Conservation (phyloP, 2,797 vertebrate genomes). For the Atherinosoma microstoma region DNA sequence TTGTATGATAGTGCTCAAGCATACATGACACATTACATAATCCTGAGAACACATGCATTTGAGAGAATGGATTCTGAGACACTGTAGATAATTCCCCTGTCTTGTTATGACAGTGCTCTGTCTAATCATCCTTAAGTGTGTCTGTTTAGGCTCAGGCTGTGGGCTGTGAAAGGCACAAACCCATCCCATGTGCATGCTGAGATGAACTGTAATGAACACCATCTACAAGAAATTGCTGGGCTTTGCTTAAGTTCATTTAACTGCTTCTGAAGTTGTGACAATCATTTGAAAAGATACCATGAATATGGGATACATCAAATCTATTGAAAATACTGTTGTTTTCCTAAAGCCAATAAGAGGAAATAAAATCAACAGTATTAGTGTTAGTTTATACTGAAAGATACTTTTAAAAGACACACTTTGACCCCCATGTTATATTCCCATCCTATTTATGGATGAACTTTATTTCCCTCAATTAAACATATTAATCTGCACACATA, state of each 20-base stretch:
- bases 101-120: constrained; percentile 31
- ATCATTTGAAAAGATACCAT: background rate
- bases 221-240: background rate
- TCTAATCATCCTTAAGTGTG: constrained; percentile 67
- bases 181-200: constrained; percentile 7
- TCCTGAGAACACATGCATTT: constrained; percentile 24
- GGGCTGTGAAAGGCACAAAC: constrained; percentile 8
- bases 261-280: background rate
- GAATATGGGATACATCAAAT: background rate
- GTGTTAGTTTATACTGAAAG: background rate
- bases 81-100: constrained; percentile 24
- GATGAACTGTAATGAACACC: background rate
- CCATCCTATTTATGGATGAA: background rate
- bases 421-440: background rate
- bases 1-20: background rate
- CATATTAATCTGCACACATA: constrained; percentile 37
- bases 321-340: background rate
- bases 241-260: background rate
- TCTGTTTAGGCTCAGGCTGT: constrained; percentile 48
- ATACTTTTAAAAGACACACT: background rate
- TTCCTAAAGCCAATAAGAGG: background rate
- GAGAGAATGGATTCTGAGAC: constrained; percentile 35
- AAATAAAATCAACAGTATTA: background rate
- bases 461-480: constrained; percentile 9
- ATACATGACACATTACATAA: constrained; percentile 1